These are phyloP conservation scores for Uropetala carovei DNA, from an alignment of 2,888 invertebrate genomes.

Conservation along the genomic window DNA sequence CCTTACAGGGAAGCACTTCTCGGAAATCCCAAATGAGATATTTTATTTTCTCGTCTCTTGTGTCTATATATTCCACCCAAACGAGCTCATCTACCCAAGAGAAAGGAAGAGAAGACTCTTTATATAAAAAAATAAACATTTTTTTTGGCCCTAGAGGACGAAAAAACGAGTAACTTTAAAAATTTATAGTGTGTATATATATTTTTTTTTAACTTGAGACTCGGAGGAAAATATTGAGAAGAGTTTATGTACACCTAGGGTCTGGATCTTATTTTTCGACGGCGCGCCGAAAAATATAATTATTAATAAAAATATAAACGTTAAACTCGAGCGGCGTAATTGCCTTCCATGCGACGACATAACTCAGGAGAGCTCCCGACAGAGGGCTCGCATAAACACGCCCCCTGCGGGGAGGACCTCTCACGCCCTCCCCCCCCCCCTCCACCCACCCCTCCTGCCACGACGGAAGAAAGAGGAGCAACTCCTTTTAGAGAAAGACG, in stretches of 20 bases:
- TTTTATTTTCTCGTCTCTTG: not conserved
- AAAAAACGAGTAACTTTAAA: not conserved
- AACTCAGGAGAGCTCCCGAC: constrained; percentile 30
- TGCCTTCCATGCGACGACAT: constrained; percentile 39
- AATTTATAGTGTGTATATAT: too few species aligned
- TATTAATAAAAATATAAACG: not conserved
- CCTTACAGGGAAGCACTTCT: not conserved
- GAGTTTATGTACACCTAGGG: not conserved
- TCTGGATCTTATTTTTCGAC: not conserved
- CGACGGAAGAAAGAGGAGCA: not conserved
- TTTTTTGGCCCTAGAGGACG: not conserved
- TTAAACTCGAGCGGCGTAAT: constrained; percentile 25
- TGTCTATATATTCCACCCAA: not conserved
- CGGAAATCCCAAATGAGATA: constrained; percentile 11
- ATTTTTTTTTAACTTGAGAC: not conserved
- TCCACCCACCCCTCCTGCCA: too few species aligned
- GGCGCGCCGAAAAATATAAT: not conserved
- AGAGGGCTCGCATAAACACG: constrained; percentile 15
- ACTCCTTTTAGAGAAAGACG: not conserved
- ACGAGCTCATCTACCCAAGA: not conserved
- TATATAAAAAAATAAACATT: not conserved
- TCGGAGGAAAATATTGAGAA: not conserved
- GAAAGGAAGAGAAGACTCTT: not conserved
- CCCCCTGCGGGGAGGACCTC: constrained; percentile 1
- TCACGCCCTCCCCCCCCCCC: not conserved